Percentiles rank a stretch among this genome's conserved stretches.
Evolutionary conservation across 92 coral and sea anemone genomes (phyloP).

Genomic region (Hydrozoanthus gracilis): DNA sequence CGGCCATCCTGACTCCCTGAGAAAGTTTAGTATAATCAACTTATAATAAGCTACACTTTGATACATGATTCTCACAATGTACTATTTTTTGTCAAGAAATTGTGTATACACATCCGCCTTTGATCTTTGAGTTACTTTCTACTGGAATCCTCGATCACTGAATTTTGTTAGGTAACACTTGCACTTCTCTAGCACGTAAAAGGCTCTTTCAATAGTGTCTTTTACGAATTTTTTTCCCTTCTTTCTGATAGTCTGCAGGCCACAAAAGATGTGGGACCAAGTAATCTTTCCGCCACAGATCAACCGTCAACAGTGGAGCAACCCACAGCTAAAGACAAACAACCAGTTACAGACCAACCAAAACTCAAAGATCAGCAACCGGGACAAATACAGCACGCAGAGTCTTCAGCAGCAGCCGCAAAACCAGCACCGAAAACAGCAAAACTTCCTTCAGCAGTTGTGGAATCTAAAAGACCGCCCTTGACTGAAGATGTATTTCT

Average conservation of each 20-base stretch:
- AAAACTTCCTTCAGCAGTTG: conserved; percentile 51
- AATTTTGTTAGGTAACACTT: too few relatives aligned
- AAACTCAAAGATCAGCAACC: not conserved
- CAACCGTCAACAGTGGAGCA: not conserved
- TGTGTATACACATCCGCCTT: too few relatives aligned
- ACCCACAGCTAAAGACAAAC: not conserved
- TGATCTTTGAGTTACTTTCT: too few relatives aligned
- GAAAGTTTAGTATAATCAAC: too few relatives aligned
- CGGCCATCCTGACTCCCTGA: too few relatives aligned
- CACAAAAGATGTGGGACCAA: too few relatives aligned
- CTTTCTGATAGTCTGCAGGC: conserved; percentile 1
- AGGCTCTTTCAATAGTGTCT: too few relatives aligned
- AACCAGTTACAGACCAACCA: not conserved
- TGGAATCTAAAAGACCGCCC: conserved; percentile 36
- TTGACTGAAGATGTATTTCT: conserved; percentile 74
- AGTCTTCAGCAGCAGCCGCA: not conserved
- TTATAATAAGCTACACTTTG: too few relatives aligned
- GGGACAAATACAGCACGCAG: not conserved
- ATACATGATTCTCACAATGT: too few relatives aligned
- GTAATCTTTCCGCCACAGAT: not conserved
- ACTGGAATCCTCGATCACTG: too few relatives aligned
- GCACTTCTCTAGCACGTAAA: too few relatives aligned
- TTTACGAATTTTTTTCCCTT: not conserved
- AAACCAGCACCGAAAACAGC: conserved; percentile 20
- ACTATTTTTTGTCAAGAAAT: too few relatives aligned